These are phyloP conservation scores for Corythaixoides concolor DNA, from an alignment of 2,113 vertebrate species.

Conservation along the genomic window DNA sequence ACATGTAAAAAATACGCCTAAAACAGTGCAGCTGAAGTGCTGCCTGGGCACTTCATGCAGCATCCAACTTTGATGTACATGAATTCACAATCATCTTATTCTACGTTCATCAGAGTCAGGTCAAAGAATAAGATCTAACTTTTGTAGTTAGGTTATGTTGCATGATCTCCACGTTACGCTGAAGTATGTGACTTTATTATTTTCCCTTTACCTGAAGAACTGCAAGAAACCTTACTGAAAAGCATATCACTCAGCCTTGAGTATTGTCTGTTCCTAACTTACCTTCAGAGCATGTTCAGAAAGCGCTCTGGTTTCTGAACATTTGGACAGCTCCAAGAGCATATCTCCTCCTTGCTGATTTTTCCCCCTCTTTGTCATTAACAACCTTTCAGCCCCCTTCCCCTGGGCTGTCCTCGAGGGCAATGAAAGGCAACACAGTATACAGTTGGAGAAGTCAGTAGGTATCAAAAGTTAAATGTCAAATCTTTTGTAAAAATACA, in stretches of 20 bases:
- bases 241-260: not conserved
- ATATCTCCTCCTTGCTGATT: not conserved
- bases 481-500: constrained; percentile 1
- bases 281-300: not conserved
- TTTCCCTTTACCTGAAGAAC: not conserved
- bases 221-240: not conserved
- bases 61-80: not conserved
- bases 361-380: not conserved
- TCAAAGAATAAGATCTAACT: not conserved
- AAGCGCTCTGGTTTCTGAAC: not conserved
- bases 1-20: not conserved
- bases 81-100: not conserved
- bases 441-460: not conserved
- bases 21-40: not conserved
- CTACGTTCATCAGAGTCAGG: not conserved
- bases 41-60: not conserved
- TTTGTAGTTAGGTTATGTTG: not conserved
- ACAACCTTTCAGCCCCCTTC: not conserved
- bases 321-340: not conserved
- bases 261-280: not conserved
- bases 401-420: not conserved
- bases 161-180: not conserved
- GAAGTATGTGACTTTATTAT: not conserved
- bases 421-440: not conserved
- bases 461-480: not conserved